phyloP scores from a whole-genome alignment of 2,888 invertebrate genomes.

The Congeria kusceri region DNA sequence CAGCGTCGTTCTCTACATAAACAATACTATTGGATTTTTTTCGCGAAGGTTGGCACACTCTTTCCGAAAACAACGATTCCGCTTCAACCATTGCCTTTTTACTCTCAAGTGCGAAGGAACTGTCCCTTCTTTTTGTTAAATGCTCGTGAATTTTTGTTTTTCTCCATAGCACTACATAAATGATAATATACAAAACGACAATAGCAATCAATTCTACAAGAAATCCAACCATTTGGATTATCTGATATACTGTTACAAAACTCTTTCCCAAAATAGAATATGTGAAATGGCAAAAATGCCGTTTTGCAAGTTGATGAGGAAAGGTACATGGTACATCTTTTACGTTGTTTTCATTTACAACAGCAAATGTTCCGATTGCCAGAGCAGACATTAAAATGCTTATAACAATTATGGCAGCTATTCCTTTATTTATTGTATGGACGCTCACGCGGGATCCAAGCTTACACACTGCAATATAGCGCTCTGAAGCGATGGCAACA shows the following conservation, averaged over 20 bases:
- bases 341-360: slow-evolving; percentile 65
- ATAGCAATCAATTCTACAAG: slow-evolving; percentile 64
- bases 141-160: slow-evolving; percentile 57
- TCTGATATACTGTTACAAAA: slow-evolving; percentile 65
- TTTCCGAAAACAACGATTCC: not conserved
- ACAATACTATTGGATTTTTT: no score
- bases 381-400: slow-evolving; percentile 67
- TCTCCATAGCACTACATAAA: slow-evolving; percentile 74
- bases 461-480: slow-evolving; percentile 75
- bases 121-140: slow-evolving; percentile 21
- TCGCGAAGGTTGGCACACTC: no score
- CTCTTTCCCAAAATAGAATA: slow-evolving; percentile 63
- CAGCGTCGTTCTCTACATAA: no score
- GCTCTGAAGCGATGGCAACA: slow-evolving; percentile 75
- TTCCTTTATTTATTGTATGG: slow-evolving; percentile 63
- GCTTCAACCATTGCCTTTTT: not conserved
- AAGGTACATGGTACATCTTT: slow-evolving; percentile 64
- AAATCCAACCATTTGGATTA: slow-evolving; percentile 63
- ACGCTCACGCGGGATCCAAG: slow-evolving; percentile 66
- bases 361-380: slow-evolving; percentile 71
- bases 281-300: slow-evolving; percentile 75
- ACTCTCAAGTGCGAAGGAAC: not conserved
- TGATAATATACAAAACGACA: slow-evolving; percentile 69
- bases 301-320: slow-evolving; percentile 55
- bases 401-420: slow-evolving; percentile 60